Conservation (phyloP, 2,797 vertebrate species). For the Pempheris klunzingeri region DNA sequence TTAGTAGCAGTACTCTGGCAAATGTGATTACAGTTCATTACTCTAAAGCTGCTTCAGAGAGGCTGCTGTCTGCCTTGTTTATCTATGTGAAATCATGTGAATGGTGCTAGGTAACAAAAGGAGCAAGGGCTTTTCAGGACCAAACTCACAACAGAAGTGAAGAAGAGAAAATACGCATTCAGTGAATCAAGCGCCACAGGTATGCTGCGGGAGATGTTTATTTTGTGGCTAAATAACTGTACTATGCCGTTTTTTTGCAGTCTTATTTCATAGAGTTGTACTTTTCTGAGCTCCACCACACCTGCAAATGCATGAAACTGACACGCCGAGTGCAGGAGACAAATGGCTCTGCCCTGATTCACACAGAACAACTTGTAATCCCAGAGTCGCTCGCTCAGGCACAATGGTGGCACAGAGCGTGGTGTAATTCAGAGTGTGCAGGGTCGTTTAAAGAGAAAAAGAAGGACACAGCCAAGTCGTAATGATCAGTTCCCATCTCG, state of each 20-base stretch:
- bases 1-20: neutral
- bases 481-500: constrained; percentile 59
- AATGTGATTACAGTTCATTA: neutral
- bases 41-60: neutral
- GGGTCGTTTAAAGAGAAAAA: constrained; percentile 66
- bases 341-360: constrained; percentile 51
- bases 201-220: constrained; percentile 26
- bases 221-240: constrained; percentile 31
- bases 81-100: neutral
- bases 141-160: neutral
- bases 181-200: constrained; percentile 32
- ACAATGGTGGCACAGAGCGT: constrained; percentile 47
- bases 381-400: constrained; percentile 34
- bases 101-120: neutral
- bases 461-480: constrained; percentile 60
- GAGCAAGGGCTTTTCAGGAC: neutral
- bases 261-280: constrained; percentile 18
- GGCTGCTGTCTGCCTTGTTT: neutral
- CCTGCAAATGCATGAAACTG: constrained; percentile 38
- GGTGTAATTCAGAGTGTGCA: constrained; percentile 55
- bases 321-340: constrained; percentile 21
- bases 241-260: neutral
- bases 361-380: constrained; percentile 46
- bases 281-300: constrained; percentile 40
- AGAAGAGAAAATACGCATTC: neutral